Evolutionary conservation across 2,113 vertebrate genomes (phyloP), one percentile per base, ranked within the genome.

Genomic region (Morone saxatilis): DNA sequence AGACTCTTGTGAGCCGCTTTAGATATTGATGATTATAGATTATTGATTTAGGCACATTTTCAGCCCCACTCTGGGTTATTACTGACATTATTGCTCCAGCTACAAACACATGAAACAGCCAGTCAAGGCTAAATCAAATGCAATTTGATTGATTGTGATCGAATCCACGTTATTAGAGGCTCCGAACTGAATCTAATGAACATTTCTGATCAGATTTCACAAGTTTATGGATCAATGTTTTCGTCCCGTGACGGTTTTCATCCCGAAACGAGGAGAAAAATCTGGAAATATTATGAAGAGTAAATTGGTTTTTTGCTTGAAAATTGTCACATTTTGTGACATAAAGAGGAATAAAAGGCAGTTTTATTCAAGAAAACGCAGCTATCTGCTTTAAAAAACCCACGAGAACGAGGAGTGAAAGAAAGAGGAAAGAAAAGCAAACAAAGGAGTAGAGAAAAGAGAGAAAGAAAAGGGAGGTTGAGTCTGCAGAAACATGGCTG

Each of bases 131-230:
- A 1, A 43, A 60, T 63, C 19, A n/a, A 31, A 66, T 20, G 56
- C 53, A 2, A 8, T 61, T n/a, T 80, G 71, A 87, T 25, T 77
- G 63, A 83, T 75, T 31, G 7, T 7, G 74, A 82, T 82, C 10
- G 1, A 22, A 68, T 56, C 48, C 41, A 40, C n/a, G 13, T 60
- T 65, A 59, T 66, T 67, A 72, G 4, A 22, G 74, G 7, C n/a
- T 36, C 20, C 7, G 13, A 74, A 56, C 43, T 22, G 45, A 31
- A 45, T 74, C 57, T 59, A 63, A 78, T 14, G 20, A 41, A 17
- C 10, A 1, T 54, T 54, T 47, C 31, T 16, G 22, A 77, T 48
- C 53, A 57, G 7, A 47, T 83, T 80, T 75, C 65, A 59, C 65
- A 31, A 31, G 38, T 76, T 20, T 38, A 45, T 38, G 38, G 45